Evolutionary conservation across 2,888 invertebrate genomes (phyloP), one percentile per base, ranked within the genome.

Genomic region (Drosophila rubida): DNA sequence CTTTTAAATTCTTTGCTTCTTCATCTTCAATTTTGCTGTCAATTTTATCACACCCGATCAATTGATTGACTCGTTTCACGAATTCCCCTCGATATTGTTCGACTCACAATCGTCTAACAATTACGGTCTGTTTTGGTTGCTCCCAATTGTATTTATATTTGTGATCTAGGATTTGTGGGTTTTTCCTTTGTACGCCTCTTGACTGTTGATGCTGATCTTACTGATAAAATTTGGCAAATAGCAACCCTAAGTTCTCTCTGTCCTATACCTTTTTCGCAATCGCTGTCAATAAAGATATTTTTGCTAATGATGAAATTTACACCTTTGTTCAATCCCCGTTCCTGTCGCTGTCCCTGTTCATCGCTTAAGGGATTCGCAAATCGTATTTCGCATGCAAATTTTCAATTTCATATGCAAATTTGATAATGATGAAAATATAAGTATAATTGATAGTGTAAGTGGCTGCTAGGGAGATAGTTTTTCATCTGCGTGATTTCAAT

Each of bases 261-360:
- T 35, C 5, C 41, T 25, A 23, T 37, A 27, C 35, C 37, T 13
- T 35, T 51, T 70, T 75, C 23, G 77, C 70, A 61, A 70, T 6
- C 30, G 41, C 57, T 64, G 59, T 45, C 63, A 59, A 84, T 84
- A 39, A 60, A 65, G 75, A 72, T 66, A 72, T 84, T 62, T 27
- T n/a, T 25, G 65, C 71, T 86, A 86, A 80, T 83, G 81, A 77
- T 75, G 72, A 78, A 53, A 86, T 86, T 83, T 80, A 77, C 81
- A 82, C 84, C 78, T 80, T 6, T 6, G 7, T 19, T 19, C 19
- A 3, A 19, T 2, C 4, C 19, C 7, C 14, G 7, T 13, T 13
- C 3, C 3, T 9, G 27, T 27, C 7, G 7, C 27, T 27, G 8
- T 27, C 27, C n/a, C n/a, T n/a, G n/a, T n/a, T n/a, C 5, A n/a